These are phyloP conservation scores for Oryzias melastigma DNA, from an alignment of 2,113 vertebrate genomes.

Conservation along the genomic window DNA sequence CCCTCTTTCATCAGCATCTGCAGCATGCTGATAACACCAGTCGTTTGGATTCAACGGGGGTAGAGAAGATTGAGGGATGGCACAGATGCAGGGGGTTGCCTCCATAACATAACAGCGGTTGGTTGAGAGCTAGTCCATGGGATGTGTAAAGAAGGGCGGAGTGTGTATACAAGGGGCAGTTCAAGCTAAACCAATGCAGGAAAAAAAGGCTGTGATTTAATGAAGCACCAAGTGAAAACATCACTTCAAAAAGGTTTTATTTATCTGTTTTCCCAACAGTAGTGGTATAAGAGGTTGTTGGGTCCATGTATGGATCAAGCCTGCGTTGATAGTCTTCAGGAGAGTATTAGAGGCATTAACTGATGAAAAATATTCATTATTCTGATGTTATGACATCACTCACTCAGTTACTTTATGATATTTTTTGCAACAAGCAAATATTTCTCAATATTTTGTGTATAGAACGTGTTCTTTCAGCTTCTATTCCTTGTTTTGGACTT, in stretches of 20 bases:
- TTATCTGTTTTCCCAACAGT: slow-evolving; percentile 38
- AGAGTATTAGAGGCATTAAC: not conserved
- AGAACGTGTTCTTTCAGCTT: too few relatives aligned
- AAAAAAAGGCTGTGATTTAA: slow-evolving; percentile 26
- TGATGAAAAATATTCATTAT: too few relatives aligned
- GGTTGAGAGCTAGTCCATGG: slow-evolving; percentile 37
- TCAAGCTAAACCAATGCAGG: slow-evolving; percentile 25
- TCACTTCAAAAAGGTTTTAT: slow-evolving; percentile 19
- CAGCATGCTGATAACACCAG: slow-evolving; percentile 68
- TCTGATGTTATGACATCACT: not conserved
- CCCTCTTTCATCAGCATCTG: slow-evolving; percentile 54
- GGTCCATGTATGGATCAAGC: not conserved
- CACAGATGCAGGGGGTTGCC: slow-evolving; percentile 29
- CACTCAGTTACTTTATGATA: too few relatives aligned
- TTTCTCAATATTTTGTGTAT: too few relatives aligned
- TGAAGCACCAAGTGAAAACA: slow-evolving; percentile 8
- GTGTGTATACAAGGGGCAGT: slow-evolving; percentile 46
- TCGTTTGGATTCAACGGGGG: slow-evolving; percentile 45
- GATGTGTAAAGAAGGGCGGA: slow-evolving; percentile 49
- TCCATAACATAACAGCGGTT: slow-evolving; percentile 31
- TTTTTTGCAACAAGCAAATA: too few relatives aligned
- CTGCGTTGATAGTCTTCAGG: not conserved
- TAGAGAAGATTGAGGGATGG: slow-evolving; percentile 37
- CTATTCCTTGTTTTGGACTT: too few relatives aligned
- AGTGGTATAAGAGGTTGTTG: slow-evolving; percentile 20